Conservation (phyloP, 1,140 invertebrate species). For the Grapholita molesta region DNA sequence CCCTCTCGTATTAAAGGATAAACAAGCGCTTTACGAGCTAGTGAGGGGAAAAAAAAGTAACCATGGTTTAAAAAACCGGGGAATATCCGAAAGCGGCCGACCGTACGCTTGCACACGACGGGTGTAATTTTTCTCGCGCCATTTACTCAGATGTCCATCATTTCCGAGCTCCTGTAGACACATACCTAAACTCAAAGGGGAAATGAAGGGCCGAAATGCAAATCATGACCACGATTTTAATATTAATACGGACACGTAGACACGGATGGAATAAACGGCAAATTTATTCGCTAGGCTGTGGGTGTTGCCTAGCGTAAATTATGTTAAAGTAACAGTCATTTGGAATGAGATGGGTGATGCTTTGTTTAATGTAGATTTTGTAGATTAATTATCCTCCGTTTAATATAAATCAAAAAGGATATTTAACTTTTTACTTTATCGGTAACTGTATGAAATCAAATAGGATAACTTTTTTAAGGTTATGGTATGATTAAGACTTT, state of each 20-base stretch:
- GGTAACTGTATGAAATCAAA: too few species aligned
- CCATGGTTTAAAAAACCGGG: too few species aligned
- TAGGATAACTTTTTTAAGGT: too few species aligned
- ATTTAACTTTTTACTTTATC: too few species aligned
- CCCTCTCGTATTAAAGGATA: too few species aligned
- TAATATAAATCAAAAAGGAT: too few species aligned
- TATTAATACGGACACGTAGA: conserved; percentile 42
- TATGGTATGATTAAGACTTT: too few species aligned
- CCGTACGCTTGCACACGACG: conserved; percentile 29
- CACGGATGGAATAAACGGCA: conserved; percentile 2
- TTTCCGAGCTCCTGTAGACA: conserved; percentile 44
- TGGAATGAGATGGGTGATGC: neutral
- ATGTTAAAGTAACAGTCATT: neutral
- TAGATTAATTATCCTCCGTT: too few species aligned
- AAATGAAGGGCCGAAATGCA: conserved; percentile 58
- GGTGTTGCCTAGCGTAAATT: neutral
- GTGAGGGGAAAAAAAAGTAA: too few species aligned
- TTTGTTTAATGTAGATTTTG: neutral
- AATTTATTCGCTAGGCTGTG: neutral
- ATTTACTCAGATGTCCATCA: conserved; percentile 69
- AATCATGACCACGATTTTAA: conserved; percentile 57
- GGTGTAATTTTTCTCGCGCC: conserved; percentile 63
- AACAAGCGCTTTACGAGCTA: too few species aligned
- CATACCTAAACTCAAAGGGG: conserved; percentile 14
- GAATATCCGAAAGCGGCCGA: neutral